Base-by-base conservation (phyloP, 2,888 invertebrate genomes). In the Epistrophella euchroma region DNA sequence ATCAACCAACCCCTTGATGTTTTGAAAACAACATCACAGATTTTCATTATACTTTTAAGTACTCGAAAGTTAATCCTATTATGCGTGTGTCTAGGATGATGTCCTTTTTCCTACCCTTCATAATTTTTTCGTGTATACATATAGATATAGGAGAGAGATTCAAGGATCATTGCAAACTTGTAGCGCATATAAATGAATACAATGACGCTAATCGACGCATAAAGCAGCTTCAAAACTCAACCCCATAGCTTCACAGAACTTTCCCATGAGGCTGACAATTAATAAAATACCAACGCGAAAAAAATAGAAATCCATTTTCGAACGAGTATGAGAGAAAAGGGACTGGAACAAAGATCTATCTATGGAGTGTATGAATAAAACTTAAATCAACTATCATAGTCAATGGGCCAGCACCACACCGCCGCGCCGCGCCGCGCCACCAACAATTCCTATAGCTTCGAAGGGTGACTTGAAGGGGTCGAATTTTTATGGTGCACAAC, bases 131-230 rank as follows among this genome's bases (percentile, higher is more conserved):
- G 56, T 79, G 9, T 19, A 2, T 5, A 28, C 5, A 6, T 5
- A 28, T 4, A 28, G 4, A 4, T 28, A 28, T 25, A 25, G 4
- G 2, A 28, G 0, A 35, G 11, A 32, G 37, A 77, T 52, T 70
- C 62, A 6, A 17, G 47, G 72, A 75, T 85, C 81, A 75, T 62
- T 50, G 45, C 40, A 76, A 73, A 88, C 88, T 87, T 86, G 87
- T 88, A 88, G 86, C 82, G 82, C 74, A 32, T 58, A 76, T 43
- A 60, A 75, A 66, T 68, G 88, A 88, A 68, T 68, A 91, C 90
- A 91, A 91, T 91, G 91, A 90, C 86, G 91, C 90, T 91, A 92
- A 91, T 92, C 91, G 91, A 90, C 90, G 89, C 91, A 91, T 91
- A 91, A 91, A 91, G 56, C 82, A 80, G 17, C 45, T 22, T 56